Conservation (phyloP, 2,797 vertebrate genomes). For the Pangasius larnaudii region DNA sequence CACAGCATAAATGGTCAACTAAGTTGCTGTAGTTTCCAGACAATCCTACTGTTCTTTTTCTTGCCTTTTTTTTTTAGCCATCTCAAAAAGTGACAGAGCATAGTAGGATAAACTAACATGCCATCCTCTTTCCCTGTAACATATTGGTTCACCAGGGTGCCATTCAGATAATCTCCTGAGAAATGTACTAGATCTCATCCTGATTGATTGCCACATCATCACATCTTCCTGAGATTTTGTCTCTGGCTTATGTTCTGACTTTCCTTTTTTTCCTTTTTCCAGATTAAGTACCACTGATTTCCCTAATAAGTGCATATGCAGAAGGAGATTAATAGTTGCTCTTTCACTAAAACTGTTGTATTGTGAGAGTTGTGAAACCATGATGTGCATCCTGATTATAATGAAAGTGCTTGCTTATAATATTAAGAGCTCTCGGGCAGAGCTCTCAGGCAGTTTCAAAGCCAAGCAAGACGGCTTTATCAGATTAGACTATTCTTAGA, state of each 20-base stretch:
- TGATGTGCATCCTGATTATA: neutral
- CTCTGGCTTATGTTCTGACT: neutral
- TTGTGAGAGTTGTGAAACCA: neutral
- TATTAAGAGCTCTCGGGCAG: neutral
- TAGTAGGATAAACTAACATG: neutral
- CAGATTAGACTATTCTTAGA: slow-evolving; percentile 1
- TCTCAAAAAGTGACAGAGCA: neutral
- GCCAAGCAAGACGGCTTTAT: slow-evolving; percentile 8
- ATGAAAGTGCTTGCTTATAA: slow-evolving; percentile 18
- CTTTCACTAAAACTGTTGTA: slow-evolving; percentile 6
- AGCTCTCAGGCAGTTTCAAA: neutral
- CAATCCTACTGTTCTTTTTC: neutral
- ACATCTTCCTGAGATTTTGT: neutral
- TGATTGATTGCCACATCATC: neutral
- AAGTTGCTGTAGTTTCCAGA: neutral
- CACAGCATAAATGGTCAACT: neutral
- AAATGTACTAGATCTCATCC: neutral
- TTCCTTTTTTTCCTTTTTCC: too few species aligned
- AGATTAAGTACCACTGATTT: neutral
- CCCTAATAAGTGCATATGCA: neutral
- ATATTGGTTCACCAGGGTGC: neutral
- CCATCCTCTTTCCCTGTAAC: neutral
- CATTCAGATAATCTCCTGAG: neutral
- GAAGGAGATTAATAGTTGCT: neutral
- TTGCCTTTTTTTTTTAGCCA: neutral